A percentile compares a stretch with the other conserved stretches of the same genome.
These are phyloP conservation scores for Diuraphis noxia DNA, from an alignment of 1,140 invertebrate genomes.

Conservation along the genomic window DNA sequence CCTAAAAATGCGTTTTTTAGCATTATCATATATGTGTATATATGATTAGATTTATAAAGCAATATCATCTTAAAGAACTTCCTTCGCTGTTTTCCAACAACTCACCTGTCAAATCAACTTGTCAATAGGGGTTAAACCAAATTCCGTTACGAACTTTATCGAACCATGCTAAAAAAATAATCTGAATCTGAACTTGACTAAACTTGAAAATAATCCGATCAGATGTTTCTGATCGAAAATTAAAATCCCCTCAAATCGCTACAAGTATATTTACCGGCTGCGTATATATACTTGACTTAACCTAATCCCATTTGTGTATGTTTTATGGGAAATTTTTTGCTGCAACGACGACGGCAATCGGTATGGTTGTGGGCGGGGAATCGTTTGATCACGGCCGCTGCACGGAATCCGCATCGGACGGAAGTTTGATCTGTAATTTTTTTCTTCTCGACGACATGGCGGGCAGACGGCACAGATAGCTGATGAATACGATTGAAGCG, in stretches of 20 bases:
- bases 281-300: background rate
- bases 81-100: background rate
- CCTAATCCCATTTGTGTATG: background rate
- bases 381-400: background rate
- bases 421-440: background rate
- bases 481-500: background rate
- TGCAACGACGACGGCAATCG: background rate
- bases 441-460: background rate
- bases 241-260: background rate
- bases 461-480: background rate
- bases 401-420: background rate
- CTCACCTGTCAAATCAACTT: background rate
- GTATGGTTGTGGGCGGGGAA: background rate
- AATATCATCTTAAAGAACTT: background rate
- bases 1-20: background rate
- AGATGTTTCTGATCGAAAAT: background rate
- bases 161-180: background rate
- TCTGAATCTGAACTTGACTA: background rate
- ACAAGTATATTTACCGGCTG: background rate
- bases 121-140: background rate
- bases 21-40: background rate
- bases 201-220: conserved; percentile 1
- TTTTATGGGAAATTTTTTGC: background rate
- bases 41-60: background rate
- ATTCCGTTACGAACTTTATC: background rate